These are phyloP conservation scores for Zelostemma sp. DNA, from an alignment of 1,140 invertebrate species.

Conservation along the genomic window DNA sequence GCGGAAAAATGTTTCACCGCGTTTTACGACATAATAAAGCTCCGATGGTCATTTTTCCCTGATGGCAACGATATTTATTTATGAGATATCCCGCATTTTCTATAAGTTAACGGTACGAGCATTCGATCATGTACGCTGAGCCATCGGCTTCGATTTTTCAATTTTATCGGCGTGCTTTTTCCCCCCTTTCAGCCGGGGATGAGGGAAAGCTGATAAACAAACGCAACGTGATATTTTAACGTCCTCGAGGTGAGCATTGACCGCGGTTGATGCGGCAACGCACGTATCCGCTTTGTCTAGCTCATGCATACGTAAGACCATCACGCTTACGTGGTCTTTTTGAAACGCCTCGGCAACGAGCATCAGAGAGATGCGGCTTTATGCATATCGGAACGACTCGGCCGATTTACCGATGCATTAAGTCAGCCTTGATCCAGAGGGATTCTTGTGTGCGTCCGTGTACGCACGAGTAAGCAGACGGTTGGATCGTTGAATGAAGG, in stretches of 20 bases:
- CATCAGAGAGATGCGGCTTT: constrained; percentile 11
- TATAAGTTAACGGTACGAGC: constrained; percentile 19
- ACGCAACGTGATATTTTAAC: no score
- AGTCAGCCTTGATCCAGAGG: constrained; percentile 29
- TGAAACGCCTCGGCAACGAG: constrained; percentile 25
- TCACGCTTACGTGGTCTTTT: no score
- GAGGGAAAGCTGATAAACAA: no score
- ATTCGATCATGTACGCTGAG: no score
- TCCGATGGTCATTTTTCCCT: constrained; percentile 23
- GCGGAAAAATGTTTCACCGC: constrained; percentile 21
- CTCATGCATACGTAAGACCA: no score
- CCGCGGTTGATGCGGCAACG: no score
- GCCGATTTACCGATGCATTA: constrained; percentile 44
- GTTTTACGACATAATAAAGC: constrained; percentile 29
- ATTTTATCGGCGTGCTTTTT: no score
- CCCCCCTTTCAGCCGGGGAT: no score
- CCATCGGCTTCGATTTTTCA: no score
- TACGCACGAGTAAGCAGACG: constrained; percentile 30
- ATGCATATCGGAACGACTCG: constrained; percentile 28
- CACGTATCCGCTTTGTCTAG: no score
- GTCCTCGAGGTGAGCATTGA: no score
- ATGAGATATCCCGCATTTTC: constrained; percentile 22
- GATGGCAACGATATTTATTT: constrained; percentile 26
- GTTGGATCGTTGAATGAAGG: constrained; percentile 22
- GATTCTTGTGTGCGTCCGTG: constrained; percentile 30